Percentiles rank a stretch among this genome's conserved stretches.
Evolutionary conservation across 2,888 invertebrate genomes (phyloP).

Genomic region (Notodonta ziczac): DNA sequence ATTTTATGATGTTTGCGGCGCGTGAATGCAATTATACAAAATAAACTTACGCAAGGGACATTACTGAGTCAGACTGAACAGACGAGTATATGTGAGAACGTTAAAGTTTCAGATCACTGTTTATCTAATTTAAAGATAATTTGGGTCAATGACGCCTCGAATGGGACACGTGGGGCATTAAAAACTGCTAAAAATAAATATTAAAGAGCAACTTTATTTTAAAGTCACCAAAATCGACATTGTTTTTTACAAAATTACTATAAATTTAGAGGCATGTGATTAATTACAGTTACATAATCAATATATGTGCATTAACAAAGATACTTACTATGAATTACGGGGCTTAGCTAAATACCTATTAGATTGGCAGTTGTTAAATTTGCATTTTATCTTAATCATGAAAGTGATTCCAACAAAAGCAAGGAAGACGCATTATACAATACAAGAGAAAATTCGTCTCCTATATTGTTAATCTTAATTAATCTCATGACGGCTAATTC

Average conservation of each 20-base stretch:
- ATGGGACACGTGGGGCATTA: conserved; percentile 37
- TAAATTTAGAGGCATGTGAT: neutral
- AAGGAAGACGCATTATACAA: conserved; percentile 20
- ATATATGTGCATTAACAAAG: too few relatives aligned
- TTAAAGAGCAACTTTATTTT: neutral
- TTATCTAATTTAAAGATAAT: conserved; percentile 29
- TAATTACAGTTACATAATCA: too few relatives aligned
- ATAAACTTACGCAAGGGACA: conserved; percentile 18
- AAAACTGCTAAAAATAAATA: neutral
- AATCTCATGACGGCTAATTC: conserved; percentile 48
- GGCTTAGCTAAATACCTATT: too few relatives aligned
- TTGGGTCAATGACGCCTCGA: conserved; percentile 38
- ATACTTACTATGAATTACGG: too few relatives aligned
- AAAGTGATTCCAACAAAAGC: neutral
- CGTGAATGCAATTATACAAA: conserved; percentile 29
- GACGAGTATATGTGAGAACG: conserved; percentile 30
- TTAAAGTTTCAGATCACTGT: conserved; percentile 34
- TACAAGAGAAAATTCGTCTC: conserved; percentile 18
- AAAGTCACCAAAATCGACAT: neutral
- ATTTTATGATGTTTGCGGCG: conserved; percentile 17
- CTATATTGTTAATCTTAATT: conserved; percentile 41
- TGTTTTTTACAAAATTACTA: neutral
- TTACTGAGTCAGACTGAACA: conserved; percentile 16
- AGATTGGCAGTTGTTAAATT: too few relatives aligned
- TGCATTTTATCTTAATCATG: too few relatives aligned